Evolutionary conservation across 2,888 invertebrate species (phyloP), one percentile per base, ranked within the genome.

Genomic region (Pyrocoelia pectoralis): DNA sequence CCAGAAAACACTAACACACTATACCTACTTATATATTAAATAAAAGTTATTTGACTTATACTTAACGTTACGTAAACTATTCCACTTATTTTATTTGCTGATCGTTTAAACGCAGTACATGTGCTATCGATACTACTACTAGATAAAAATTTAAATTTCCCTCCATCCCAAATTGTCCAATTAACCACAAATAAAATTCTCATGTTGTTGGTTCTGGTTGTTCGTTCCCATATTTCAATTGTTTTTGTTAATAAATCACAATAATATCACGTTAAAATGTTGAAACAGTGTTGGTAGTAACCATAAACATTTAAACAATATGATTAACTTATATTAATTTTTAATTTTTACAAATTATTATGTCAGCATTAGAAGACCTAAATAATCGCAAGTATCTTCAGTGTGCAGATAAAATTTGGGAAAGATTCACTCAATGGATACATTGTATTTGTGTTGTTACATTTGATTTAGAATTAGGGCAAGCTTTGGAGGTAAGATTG

Each of bases 391-490:
- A 43, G 13, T 43, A 43, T 43, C 14, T 43, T 43, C 41, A 43
- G 41, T 43, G 38, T 8, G 12, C 41, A 24, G 18, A 49, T 10
- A 55, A 50, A 50, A 41, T 55, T 5, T 93, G 93, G 92, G 87
- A 89, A 75, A 86, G 87, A 75, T 90, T 94, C 81, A 88, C 90
- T 59, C 94, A 96, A 81, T 99, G 99, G 99, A 86, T 99, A 70
- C 94, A 98, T 79, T 98, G 97, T 78, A 92, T 99, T 73, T 98
- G 98, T 82, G 93, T 99, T 66, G 98, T 99, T 52, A 98, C 98
- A 8, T 99, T 99, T 83, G 99, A 99, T 85, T 85, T 99, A 74
- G 99, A 99, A 84, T 85, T 99, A 60, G 99, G 99, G 12, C 99
- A 99, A 84, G 95, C 96, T n/a, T 89, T 98, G 83, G 98, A 98